Evolutionary conservation across 2,888 invertebrate species (phyloP), one percentile per base, ranked within the genome.

Genomic region (Galeopsomyia nigrocyanea): DNA sequence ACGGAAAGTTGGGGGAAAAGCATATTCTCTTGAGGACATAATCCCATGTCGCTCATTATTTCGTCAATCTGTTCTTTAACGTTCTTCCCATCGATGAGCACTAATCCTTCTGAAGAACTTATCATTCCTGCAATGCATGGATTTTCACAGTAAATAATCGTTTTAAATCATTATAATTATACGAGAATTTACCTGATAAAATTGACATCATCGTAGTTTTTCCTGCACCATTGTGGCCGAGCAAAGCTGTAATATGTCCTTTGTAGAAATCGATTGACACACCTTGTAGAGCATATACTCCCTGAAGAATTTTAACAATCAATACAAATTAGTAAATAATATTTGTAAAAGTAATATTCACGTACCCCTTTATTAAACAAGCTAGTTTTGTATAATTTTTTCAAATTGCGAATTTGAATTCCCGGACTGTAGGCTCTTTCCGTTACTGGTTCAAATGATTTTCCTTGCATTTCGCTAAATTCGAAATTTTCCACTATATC

Each of bases 171-270:
- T 13, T 3, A 39, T 39, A 1, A 7, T 39, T 7, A 39, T 13
- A 10, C 39, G 39, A 39, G 10, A 39, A 61, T 56, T 50, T 26
- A 73, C 73, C 96, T 46, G 95, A 95, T 39, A 96, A 87, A 93
- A 97, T 95, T 0, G 94, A 94, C 89, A 96, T 95, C 0, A 95
- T 95, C 0, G 96, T 96, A 0, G 95, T 95, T 88, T 96, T 96
- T 9, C 96, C 96, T 47, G 96, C 96, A 3, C 96, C 96, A 81
- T 95, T 95, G 80, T 93, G 93, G 0, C 93, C 94, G 51, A 94
- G 85, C 13, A 94, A 82, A 0, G 94, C 95, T 0, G 95, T 95
- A 72, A 96, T 95, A 87, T 96, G 95, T 75, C 93, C 92, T 79
- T 94, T 91, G 82, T 93, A 96, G 90, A 96, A 79, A 73, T 80